These are phyloP conservation scores for Brachionus manjavacas DNA, from an alignment of 1,140 invertebrate species.

Conservation along the genomic window DNA sequence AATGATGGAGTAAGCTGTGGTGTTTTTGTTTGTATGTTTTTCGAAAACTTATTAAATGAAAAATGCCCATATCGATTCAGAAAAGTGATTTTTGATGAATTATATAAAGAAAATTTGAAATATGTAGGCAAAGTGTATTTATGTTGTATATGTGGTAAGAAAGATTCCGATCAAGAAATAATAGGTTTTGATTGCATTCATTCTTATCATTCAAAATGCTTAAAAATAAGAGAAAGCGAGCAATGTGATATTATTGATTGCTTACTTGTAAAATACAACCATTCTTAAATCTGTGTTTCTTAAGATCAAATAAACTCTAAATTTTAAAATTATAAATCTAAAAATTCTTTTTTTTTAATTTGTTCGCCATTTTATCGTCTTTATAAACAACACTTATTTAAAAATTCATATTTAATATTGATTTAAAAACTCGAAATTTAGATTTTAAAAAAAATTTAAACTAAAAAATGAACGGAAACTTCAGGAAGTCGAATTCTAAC, in stretches of 20 bases:
- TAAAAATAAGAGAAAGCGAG: background rate
- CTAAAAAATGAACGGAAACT: background rate
- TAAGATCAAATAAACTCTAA: background rate
- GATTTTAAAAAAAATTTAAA: background rate
- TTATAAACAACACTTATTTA: background rate
- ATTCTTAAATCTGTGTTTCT: background rate
- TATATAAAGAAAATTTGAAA: background rate
- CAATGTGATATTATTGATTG: background rate
- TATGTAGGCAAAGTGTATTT: background rate
- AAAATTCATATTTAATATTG: background rate
- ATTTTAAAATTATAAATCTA: background rate
- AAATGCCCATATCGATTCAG: background rate
- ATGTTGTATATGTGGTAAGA: background rate
- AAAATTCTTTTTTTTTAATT: background rate
- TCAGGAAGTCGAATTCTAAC: background rate
- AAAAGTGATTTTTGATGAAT: background rate
- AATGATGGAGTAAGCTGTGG: too few species aligned
- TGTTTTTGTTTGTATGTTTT: too few species aligned
- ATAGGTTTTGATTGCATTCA: background rate
- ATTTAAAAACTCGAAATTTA: background rate
- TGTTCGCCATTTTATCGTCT: background rate
- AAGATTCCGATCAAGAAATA: background rate
- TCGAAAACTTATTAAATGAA: background rate
- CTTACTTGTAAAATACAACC: background rate
- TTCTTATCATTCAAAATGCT: conserved; percentile 9